Evolutionary conservation across 2,113 vertebrate genomes (phyloP).

Genomic region (Phalacrocorax brasilianus): DNA sequence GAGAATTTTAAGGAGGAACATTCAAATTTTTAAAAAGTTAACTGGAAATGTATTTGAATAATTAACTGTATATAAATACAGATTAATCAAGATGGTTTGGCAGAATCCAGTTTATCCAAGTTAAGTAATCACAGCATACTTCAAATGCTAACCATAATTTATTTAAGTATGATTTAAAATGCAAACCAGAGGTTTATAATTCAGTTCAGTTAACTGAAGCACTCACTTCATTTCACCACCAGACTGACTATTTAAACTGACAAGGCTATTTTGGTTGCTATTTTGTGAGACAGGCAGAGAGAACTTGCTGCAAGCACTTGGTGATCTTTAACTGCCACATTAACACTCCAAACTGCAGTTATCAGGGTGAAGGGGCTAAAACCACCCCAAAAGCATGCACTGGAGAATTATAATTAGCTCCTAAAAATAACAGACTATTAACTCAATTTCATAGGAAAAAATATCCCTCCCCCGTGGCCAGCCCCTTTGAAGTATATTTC

Average conservation of each 20-base stretch:
- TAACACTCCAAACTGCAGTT: not conserved
- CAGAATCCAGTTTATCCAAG: not conserved
- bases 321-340: slow-evolving; percentile 39
- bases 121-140: not conserved
- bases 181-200: not conserved
- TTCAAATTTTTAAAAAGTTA: not conserved
- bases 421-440: not conserved
- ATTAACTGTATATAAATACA: not conserved
- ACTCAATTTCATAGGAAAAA: not conserved
- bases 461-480: not conserved
- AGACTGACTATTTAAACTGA: slow-evolving; percentile 15
- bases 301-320: slow-evolving; percentile 16
- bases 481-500: not conserved
- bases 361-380: not conserved
- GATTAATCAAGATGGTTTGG: not conserved
- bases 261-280: slow-evolving; percentile 26
- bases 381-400: not conserved
- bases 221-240: not conserved
- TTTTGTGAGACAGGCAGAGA: not conserved
- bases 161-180: not conserved
- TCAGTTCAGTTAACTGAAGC: not conserved
- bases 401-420: not conserved
- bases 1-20: not conserved
- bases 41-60: not conserved
- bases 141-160: not conserved